Evolutionary conservation across 2,888 invertebrate species (phyloP).

Genomic region (Oconnorella tubifera): DNA sequence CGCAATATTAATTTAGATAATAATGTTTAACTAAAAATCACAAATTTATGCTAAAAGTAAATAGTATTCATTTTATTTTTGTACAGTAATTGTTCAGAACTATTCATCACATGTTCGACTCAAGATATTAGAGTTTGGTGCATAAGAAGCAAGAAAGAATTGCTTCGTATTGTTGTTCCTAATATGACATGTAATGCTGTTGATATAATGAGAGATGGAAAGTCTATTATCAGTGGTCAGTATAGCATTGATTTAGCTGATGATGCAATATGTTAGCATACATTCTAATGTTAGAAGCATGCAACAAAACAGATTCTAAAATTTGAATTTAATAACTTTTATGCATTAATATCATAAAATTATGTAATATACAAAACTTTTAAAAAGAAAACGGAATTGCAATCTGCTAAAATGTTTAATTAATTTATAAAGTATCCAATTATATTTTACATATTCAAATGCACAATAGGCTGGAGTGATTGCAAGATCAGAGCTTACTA

Average conservation of each 20-base stretch:
- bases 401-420: slow-evolving; percentile 5
- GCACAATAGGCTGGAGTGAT: slow-evolving; percentile 60
- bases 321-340: neutral
- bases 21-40: too few species aligned
- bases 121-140: slow-evolving; percentile 86
- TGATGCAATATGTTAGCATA: too few species aligned
- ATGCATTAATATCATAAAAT: neutral
- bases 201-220: slow-evolving; percentile 74
- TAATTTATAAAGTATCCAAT: neutral
- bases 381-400: too few species aligned
- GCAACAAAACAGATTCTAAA: neutral
- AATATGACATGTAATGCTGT: slow-evolving; percentile 81
- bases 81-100: slow-evolving; percentile 63
- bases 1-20: too few species aligned
- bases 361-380: too few species aligned
- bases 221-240: slow-evolving; percentile 70
- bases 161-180: slow-evolving; percentile 77
- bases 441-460: neutral
- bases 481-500: slow-evolving; percentile 56
- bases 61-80: too few species aligned
- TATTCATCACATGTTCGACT: slow-evolving; percentile 81
- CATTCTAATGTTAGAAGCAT: too few species aligned
- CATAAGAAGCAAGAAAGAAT: slow-evolving; percentile 69
- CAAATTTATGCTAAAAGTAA: too few species aligned
- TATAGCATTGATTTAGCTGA: too few species aligned